Evolutionary conservation across 1,140 invertebrate genomes (phyloP), one percentile per base, ranked within the genome.

Genomic region (Drosophila sulfurigaster): DNA sequence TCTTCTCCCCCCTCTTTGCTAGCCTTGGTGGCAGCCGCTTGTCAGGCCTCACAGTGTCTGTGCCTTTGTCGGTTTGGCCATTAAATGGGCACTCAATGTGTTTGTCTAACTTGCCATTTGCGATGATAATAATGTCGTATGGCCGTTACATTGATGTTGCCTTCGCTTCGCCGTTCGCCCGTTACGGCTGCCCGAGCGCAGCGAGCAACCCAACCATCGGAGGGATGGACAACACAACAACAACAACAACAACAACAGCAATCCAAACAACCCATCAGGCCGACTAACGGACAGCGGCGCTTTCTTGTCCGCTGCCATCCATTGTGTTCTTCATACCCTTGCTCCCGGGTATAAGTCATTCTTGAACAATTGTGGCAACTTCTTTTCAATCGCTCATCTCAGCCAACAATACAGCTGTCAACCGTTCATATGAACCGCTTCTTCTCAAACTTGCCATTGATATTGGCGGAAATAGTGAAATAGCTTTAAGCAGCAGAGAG

Each of bases 101-200:
- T 88, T 88, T 88, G 83, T 88, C 83, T 88, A 88, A 89, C 83
- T 88, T 88, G 80, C 83, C 83, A 88, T 88, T 88, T 88, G 85
- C 81, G 83, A 88, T 88, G 83, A 88, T 88, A 88, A 88, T 88
- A 88, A 89, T 88, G 83, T 89, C 82, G 83, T 88, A 88, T 88
- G 80, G 83, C 83, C 83, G 83, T 88, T 78, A 88, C 83, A 83
- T 83, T 83, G 85, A 82, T 87, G 79, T 70, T 64, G 49, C 72
- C 72, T 63, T 28, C 57, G 57, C 64, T 62, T n/a, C 20, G 20
- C 20, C 20, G 20, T 25, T 25, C 20, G 41, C 72, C 72, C 66
- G 67, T 70, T 64, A 64, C 73, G 67, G 73, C 43, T 25, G 20
- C 20, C 20, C 66, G 66, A 58, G 11, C 65, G 35, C 16, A 38